These are phyloP conservation scores for Mythimna vitellina DNA, from an alignment of 2,888 invertebrate species.

Conservation along the genomic window DNA sequence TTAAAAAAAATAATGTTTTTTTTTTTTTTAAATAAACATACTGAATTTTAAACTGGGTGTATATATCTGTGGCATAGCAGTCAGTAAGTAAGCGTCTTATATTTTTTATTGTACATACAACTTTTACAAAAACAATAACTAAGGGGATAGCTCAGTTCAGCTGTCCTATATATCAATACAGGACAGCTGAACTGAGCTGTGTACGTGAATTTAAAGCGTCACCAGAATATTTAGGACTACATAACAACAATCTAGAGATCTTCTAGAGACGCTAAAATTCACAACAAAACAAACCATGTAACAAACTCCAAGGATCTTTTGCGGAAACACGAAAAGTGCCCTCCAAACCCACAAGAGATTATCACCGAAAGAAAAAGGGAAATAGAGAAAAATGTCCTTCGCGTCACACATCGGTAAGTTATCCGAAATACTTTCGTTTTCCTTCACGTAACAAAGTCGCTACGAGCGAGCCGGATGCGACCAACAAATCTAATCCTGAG, in stretches of 20 bases:
- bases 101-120: too few relatives aligned
- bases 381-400: slow-evolving; percentile 42
- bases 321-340: slow-evolving; percentile 33
- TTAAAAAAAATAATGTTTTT: too few relatives aligned
- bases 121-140: too few relatives aligned
- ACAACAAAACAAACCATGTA: slow-evolving; percentile 24
- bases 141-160: too few relatives aligned
- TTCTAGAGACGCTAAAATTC: neutral
- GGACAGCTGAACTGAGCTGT: neutral
- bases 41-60: too few relatives aligned
- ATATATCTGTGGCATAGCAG: too few relatives aligned
- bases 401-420: slow-evolving; percentile 53
- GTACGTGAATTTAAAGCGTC: too few relatives aligned
- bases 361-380: slow-evolving; percentile 37
- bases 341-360: slow-evolving; percentile 48
- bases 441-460: slow-evolving; percentile 50
- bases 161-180: too few relatives aligned
- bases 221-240: too few relatives aligned
- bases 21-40: too few relatives aligned
- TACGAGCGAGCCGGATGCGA: slow-evolving; percentile 45
- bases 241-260: neutral
- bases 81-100: too few relatives aligned
- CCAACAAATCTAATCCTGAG: slow-evolving; percentile 59
- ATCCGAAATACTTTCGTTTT: slow-evolving; percentile 56
- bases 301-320: slow-evolving; percentile 26